A percentile compares a stretch with the other conserved stretches of the same genome.
Evolutionary conservation across 1,140 invertebrate genomes (phyloP).

Genomic region (Rhagoletis pomonella): DNA sequence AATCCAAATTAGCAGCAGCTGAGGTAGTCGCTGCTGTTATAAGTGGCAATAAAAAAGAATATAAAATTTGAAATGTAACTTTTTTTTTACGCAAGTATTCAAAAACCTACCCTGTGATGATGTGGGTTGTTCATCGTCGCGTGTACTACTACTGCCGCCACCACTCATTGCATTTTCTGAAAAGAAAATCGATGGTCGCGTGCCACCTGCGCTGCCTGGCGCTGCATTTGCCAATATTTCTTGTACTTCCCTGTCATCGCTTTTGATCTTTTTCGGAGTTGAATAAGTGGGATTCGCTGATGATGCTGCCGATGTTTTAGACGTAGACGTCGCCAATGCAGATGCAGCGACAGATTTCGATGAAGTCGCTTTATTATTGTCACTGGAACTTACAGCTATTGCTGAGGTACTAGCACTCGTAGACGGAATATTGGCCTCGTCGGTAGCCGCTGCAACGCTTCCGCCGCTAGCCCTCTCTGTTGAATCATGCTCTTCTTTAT

Average conservation of each 20-base stretch:
- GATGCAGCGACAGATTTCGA: neutral
- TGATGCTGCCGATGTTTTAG: neutral
- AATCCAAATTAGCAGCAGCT: neutral
- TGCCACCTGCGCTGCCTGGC: slow-evolving; percentile 4
- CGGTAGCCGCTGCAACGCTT: neutral
- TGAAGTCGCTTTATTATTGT: slow-evolving; percentile 10
- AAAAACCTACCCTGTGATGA: slow-evolving; percentile 7
- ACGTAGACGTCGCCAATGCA: neutral
- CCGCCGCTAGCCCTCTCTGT: neutral
- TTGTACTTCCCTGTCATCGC: slow-evolving; percentile 70
- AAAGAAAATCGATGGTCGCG: slow-evolving; percentile 44
- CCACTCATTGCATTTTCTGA: slow-evolving; percentile 23
- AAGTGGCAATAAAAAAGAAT: neutral
- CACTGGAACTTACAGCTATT: neutral
- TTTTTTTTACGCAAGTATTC: neutral
- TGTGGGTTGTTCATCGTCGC: slow-evolving; percentile 11
- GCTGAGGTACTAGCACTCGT: slow-evolving; percentile 54
- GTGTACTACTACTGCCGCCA: neutral
- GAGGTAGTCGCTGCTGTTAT: neutral
- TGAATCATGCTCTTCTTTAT: slow-evolving; percentile 73
- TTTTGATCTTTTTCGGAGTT: slow-evolving; percentile 72
- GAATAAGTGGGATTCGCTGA: slow-evolving; percentile 61
- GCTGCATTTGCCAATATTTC: slow-evolving; percentile 67
- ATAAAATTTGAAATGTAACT: neutral
- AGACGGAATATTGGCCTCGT: neutral